Conservation (phyloP, 2,113 vertebrate species). For the Sorex araneus region DNA sequence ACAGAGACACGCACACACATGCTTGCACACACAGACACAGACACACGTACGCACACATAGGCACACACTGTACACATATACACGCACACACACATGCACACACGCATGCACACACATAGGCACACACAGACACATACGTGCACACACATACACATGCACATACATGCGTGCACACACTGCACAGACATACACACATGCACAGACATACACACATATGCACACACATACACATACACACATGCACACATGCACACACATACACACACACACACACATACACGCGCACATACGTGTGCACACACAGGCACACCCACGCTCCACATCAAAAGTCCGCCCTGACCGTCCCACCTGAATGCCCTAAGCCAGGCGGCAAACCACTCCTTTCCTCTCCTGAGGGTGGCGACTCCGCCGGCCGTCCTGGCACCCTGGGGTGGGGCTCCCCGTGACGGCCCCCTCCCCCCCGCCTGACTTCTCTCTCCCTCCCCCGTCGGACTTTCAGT, state of each 20-base stretch:
- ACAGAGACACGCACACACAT: too few relatives aligned
- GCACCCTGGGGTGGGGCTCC: too few relatives aligned
- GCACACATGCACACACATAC: too few relatives aligned
- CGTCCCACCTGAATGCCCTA: not conserved
- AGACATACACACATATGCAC: not conserved
- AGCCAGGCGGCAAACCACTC: not conserved
- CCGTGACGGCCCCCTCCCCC: not conserved
- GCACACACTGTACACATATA: too few relatives aligned
- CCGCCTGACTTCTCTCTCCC: not conserved
- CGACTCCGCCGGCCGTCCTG: not conserved
- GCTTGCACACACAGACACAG: too few relatives aligned
- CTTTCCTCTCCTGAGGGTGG: not conserved
- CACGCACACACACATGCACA: too few relatives aligned
- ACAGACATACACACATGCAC: not conserved
- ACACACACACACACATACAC: too few relatives aligned
- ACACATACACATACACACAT: too few relatives aligned
- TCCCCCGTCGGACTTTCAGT: slow-evolving; percentile 85
- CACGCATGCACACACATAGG: not conserved
- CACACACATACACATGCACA: too few relatives aligned
- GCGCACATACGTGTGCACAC: not conserved
- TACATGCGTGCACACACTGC: not conserved
- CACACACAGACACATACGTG: not conserved
- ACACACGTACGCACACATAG: too few relatives aligned
- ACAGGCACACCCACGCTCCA: not conserved
- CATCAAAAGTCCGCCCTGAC: not conserved